Evolutionary conservation across 2,888 invertebrate genomes (phyloP).

Genomic region (Pycnomerus fuliginosus): DNA sequence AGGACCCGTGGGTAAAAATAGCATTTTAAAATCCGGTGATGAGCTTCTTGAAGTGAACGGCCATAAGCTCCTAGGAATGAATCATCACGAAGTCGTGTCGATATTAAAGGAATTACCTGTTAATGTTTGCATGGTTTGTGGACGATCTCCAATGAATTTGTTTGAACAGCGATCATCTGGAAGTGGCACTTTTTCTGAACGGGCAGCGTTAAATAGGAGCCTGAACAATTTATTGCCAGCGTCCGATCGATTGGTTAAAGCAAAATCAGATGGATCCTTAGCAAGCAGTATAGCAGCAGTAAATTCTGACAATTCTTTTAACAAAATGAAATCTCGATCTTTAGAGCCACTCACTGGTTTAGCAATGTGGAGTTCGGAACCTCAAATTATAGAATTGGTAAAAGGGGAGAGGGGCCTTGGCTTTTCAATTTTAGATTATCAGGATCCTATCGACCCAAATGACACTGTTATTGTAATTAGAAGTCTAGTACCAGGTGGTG

Average conservation of each 20-base stretch:
- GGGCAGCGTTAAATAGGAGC: constrained; percentile 55
- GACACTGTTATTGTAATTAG: constrained; percentile 98
- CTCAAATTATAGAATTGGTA: constrained; percentile 91
- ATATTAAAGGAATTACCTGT: constrained; percentile 89
- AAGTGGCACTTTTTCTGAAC: constrained; percentile 38
- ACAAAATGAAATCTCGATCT: constrained; percentile 79
- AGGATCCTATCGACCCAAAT: constrained; percentile 93
- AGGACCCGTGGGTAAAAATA: constrained; percentile 94
- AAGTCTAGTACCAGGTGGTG: constrained; percentile 96
- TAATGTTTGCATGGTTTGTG: constrained; percentile 89
- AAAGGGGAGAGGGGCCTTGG: constrained; percentile 98
- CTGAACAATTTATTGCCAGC: constrained; percentile 66
- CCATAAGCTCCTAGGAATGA: constrained; percentile 82
- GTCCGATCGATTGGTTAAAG: constrained; percentile 76
- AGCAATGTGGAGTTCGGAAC: constrained; percentile 98
- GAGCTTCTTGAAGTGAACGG: constrained; percentile 95
- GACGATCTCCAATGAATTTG: constrained; percentile 57
- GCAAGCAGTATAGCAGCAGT: constrained; percentile 63
- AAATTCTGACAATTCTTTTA: constrained; percentile 57
- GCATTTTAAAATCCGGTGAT: constrained; percentile 87
- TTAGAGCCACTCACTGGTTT: constrained; percentile 96
- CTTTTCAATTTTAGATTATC: constrained; percentile 95
- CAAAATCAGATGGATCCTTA: constrained; percentile 89
- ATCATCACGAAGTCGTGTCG: constrained; percentile 91
- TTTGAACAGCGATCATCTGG: constrained; percentile 38